Base-by-base conservation (phyloP, 1,140 invertebrate genomes). In the Glossosoma conforme region DNA sequence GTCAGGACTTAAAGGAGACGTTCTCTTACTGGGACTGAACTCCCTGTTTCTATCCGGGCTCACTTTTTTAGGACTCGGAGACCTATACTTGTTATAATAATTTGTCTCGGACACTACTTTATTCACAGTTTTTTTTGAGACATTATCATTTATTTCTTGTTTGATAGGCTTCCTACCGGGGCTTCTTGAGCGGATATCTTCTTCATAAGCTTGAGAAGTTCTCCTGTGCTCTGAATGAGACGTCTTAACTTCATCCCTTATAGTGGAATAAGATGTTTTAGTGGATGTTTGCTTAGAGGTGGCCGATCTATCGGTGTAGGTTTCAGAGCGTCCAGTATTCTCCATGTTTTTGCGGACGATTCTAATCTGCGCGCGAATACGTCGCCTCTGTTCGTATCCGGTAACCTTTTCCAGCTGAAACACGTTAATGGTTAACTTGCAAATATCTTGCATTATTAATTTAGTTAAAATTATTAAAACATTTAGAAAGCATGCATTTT, bases 321-420 rank as follows among this genome's bases (percentile, higher is more conserved):
- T 24, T n/a, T 46, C 44, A 22, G 44, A 20, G 58, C 56, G 50
- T 65, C 65, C 44, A 15, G 38, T 51, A 44, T 58, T 58, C 48
- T 75, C 72, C 20, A 75, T 67, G 52, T 75, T 67, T 58, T 83
- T 81, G 54, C 79, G 80, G 2, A 86, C 79, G 6, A 82, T 62
- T 54, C 85, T 72, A 44, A 89, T 86, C 66, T 88, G 85, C 6
- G 84, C 77, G 53, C 87, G 75, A 44, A 89, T 86, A 46, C 83
- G 76, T 41, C 84, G 76, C 48, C 86, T 69, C 60, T 86, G 74
- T 57, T 89, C 86, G 61, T 89, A 89, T 44, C 79, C 79, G 18
- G 77, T 77, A 21, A 86, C 80, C 61, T 81, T 84, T 66, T 87
- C 83, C 62, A 88, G 69, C 80, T 85, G 68, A 57, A 76, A 78